These are phyloP conservation scores for Amyelois transitella DNA, from an alignment of 1,140 invertebrate species.

Conservation along the genomic window DNA sequence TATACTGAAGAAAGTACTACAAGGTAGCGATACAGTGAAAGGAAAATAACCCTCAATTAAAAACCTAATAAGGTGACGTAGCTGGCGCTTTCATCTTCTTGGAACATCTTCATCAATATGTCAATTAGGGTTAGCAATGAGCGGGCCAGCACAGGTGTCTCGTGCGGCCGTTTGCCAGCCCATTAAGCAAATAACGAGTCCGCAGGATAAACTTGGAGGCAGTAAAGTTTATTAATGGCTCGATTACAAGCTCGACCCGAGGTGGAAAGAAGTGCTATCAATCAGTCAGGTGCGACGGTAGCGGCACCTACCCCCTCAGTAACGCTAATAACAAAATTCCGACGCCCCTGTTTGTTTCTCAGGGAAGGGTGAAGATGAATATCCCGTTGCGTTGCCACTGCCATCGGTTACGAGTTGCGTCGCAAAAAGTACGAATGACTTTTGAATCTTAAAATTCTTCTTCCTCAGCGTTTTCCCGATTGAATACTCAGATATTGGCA, in stretches of 20 bases:
- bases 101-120: constrained; percentile 38
- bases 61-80: constrained; percentile 2
- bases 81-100: no score
- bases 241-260: constrained; percentile 73
- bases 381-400: constrained; percentile 43
- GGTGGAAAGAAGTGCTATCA: constrained; percentile 73
- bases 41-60: no score
- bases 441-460: not conserved
- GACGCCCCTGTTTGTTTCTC: constrained; percentile 63
- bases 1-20: no score
- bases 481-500: not conserved
- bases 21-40: no score
- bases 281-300: constrained; percentile 70
- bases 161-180: constrained; percentile 51
- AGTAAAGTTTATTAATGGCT: constrained; percentile 74
- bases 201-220: constrained; percentile 67
- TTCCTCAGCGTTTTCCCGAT: not conserved
- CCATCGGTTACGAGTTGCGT: constrained; percentile 30
- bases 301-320: constrained; percentile 54
- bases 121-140: constrained; percentile 46
- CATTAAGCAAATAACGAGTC: constrained; percentile 69
- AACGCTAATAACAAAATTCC: constrained; percentile 74
- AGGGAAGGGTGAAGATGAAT: constrained; percentile 68
- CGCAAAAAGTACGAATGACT: constrained; percentile 26
- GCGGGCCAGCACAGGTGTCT: constrained; percentile 44